Evolutionary conservation across 2,113 vertebrate genomes (phyloP).

Genomic region (Setophaga petechia): DNA sequence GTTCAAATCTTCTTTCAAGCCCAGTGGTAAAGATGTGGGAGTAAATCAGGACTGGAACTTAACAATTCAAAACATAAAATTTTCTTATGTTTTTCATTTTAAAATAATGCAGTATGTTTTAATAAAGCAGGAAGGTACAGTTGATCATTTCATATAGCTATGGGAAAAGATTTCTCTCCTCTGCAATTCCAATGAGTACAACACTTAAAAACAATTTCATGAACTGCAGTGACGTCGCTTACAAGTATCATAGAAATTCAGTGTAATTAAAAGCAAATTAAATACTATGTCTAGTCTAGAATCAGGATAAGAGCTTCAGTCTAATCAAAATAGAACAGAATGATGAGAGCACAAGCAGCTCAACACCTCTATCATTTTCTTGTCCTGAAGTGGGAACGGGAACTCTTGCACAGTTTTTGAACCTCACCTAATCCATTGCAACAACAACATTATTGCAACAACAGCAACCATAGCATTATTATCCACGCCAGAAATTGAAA

Average conservation of each 20-base stretch:
- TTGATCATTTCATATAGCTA: neutral
- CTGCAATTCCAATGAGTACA: neutral
- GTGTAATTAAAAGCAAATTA: constrained; percentile 3
- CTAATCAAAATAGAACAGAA: neutral
- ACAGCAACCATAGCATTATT: neutral
- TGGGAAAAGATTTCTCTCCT: neutral
- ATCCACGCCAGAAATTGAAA: neutral
- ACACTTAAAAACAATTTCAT: neutral
- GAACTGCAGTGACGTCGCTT: neutral
- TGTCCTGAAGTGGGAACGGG: neutral
- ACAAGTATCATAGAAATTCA: neutral
- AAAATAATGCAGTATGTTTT: neutral
- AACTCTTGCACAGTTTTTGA: neutral
- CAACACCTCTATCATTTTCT: neutral
- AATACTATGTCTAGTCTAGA: neutral
- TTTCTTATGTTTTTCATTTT: neutral
- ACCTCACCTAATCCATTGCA: neutral
- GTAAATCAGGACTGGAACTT: neutral
- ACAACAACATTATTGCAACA: neutral
- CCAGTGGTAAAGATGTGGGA: neutral
- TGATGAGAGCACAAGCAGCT: neutral
- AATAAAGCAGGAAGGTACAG: neutral
- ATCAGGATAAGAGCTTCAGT: neutral
- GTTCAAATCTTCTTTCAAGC: neutral
- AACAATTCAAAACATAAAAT: neutral